phyloP scores from a whole-genome alignment of 2,113 vertebrate genomes.

The Cisticola juncidis region DNA sequence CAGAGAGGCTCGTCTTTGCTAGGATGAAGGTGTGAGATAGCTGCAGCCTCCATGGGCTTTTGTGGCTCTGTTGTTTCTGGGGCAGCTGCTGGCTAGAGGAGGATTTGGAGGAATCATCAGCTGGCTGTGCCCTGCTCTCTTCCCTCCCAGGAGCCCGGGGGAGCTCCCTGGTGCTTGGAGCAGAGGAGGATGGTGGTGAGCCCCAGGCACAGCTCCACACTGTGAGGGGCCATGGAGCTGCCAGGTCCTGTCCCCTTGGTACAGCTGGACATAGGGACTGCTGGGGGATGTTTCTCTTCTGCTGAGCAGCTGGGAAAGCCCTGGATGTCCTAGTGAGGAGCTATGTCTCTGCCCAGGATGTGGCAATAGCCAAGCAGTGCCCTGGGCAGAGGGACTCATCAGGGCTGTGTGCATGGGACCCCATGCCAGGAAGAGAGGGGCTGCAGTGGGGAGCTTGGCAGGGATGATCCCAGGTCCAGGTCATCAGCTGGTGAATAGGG shows the following conservation, averaged over 20 bases:
- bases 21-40: neutral
- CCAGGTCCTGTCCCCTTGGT: neutral
- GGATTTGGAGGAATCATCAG: neutral
- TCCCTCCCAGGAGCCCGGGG: rapidly evolving
- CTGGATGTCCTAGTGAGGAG: neutral
- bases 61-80: neutral
- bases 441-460: neutral
- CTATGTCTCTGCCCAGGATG: rapidly evolving
- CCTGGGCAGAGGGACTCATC: neutral
- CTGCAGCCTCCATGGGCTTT: neutral
- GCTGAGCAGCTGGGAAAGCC: neutral
- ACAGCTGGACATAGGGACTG: neutral
- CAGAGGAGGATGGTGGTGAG: neutral
- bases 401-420: neutral
- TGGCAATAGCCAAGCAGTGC: neutral
- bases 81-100: neutral
- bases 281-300: neutral
- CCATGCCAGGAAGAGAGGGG: neutral
- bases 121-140: neutral
- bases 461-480: neutral
- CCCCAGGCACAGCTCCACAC: neutral
- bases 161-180: neutral
- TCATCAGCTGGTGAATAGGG: neutral
- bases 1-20: neutral
- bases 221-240: rapidly evolving